Percentiles rank a stretch among this genome's conserved stretches.
phyloP scores from a whole-genome alignment of 2,797 vertebrate species.

The Neosalanx taihuensis region DNA sequence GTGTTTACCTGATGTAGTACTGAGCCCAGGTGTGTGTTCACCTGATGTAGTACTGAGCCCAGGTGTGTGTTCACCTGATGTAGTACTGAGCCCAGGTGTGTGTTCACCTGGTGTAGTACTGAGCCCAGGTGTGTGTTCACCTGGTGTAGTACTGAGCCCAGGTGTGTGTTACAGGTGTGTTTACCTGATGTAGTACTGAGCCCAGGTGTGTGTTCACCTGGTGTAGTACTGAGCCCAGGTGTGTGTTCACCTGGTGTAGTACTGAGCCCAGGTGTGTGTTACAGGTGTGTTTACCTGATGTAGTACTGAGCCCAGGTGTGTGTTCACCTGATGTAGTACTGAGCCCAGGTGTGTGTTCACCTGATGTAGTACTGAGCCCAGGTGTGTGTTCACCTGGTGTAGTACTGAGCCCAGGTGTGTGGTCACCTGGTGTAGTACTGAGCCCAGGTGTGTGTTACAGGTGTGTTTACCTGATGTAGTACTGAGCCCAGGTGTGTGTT shows the following conservation, averaged over 20 bases:
- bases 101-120: not conserved
- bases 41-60: constrained; percentile 94
- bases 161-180: too few relatives aligned
- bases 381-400: not conserved
- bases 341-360: constrained; percentile 81
- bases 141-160: constrained; percentile 94
- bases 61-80: constrained; percentile 63
- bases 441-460: constrained; percentile 84
- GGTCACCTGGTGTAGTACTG: constrained; percentile 88
- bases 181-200: constrained; percentile 8
- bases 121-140: constrained; percentile 55
- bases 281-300: constrained; percentile 80
- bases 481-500: not conserved
- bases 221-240: constrained; percentile 91
- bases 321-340: constrained; percentile 86
- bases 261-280: constrained; percentile 85
- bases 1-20: constrained; percentile 86
- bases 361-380: not conserved
- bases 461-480: constrained; percentile 38
- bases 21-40: constrained; percentile 81
- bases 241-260: constrained; percentile 82
- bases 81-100: too few relatives aligned
- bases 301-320: constrained; percentile 89
- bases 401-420: not conserved
- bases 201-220: constrained; percentile 65